Evolutionary conservation across 1,140 invertebrate species (phyloP), one percentile per base, ranked within the genome.

Genomic region (Rhagoletis pomonella): DNA sequence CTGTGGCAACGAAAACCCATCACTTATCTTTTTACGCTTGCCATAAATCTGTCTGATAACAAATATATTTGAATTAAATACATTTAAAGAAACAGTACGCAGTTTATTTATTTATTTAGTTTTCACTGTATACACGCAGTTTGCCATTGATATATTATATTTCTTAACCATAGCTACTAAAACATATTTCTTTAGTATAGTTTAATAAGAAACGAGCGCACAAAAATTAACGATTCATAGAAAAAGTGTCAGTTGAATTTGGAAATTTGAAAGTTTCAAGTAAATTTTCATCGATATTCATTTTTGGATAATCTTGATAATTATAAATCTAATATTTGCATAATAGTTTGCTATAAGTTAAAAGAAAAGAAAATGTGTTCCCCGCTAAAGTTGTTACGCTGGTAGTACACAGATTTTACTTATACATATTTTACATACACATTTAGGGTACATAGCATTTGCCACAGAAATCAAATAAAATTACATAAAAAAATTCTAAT

Each of bases 371-470:
- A 73, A 47, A 42, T 73, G 42, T 73, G 47, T 44, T 10, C 42
- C 69, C 29, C 29, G 29, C 29, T 73, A 47, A 47, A 47, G 29
- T 29, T 17, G 69, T 81, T 55, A n/a, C 55, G 73, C 44, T 55
- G 42, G n/a, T 29, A 3, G n/a, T 58, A 81, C 19, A 58, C 10
- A 29, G 17, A 81, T 19, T 81, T 81, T 29, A 58, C 73, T 81
- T 81, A 81, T 55, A 81, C n/a, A 81, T 58, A 81, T 55, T 81
- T 55, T 81, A 58, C 73, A 50, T 81, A 55, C 47, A 81, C 47
- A 81, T 81, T 81, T 50, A 14, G 73, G 73, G 44, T 81, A 55
- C 47, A 81, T 19, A 81, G 44, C 47, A 81, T 55, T 81, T 81
- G n/a, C 44, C 1, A 50, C 47, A 55, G 47, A 50, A 50, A n/a